These are phyloP conservation scores for Holothuria scabra DNA, from an alignment of 53 echinoderm and acorn worm genomes.

Conservation along the genomic window DNA sequence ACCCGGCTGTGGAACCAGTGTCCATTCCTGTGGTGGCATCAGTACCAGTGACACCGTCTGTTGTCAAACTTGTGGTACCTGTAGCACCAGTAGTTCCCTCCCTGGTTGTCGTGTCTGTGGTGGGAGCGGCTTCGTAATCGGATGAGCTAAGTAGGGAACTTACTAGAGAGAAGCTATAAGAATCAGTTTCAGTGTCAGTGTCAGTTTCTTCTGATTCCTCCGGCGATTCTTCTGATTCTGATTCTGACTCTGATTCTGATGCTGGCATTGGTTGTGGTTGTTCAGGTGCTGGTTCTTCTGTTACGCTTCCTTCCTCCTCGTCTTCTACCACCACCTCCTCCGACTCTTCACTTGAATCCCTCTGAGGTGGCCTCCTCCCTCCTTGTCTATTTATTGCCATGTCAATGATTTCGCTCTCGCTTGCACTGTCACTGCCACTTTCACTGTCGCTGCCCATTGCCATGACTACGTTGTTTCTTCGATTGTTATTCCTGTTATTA, in stretches of 20 bases:
- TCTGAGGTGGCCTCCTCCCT: not conserved
- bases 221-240: not conserved
- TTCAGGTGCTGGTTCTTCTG: not conserved
- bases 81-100: no score
- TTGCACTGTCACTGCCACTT: slow-evolving; percentile 1
- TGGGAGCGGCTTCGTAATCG: slow-evolving; percentile 6
- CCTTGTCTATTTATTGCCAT: not conserved
- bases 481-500: not conserved
- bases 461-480: no score
- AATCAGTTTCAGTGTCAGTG: not conserved
- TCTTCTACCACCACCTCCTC: not conserved
- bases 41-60: not conserved
- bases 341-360: not conserved
- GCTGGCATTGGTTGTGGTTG: not conserved
- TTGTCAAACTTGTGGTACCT: no score
- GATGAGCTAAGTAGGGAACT: slow-evolving; percentile 3
- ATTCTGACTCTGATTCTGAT: slow-evolving; percentile 1
- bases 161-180: not conserved
- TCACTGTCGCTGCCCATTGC: not conserved
- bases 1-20: not conserved
- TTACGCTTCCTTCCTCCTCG: not conserved
- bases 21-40: not conserved
- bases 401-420: slow-evolving; percentile 4
- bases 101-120: not conserved
- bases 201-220: not conserved